phyloP scores from a whole-genome alignment of 1,140 invertebrate species.

The Drosophila truncata region DNA sequence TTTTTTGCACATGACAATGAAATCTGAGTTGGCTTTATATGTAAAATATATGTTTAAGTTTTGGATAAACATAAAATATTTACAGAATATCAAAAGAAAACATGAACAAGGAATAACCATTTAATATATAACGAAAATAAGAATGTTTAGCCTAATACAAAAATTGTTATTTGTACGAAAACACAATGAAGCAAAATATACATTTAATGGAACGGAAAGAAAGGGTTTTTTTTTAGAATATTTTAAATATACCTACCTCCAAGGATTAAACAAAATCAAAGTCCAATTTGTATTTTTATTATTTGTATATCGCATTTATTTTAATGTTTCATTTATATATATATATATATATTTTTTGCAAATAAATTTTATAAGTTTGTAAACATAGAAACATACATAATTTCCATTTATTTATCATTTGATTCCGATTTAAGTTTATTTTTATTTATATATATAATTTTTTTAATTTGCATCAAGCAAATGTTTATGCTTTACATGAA shows the following conservation, averaged over 20 bases:
- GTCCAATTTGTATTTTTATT: slow-evolving; percentile 30
- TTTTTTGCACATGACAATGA: background rate
- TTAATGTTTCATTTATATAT: slow-evolving; percentile 76
- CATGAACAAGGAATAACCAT: slow-evolving; percentile 46
- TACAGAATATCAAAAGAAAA: too few species aligned
- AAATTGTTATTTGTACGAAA: slow-evolving; percentile 69
- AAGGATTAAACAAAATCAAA: background rate
- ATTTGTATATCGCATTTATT: slow-evolving; percentile 81
- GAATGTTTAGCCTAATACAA: slow-evolving; percentile 47
- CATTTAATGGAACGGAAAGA: slow-evolving; percentile 24
- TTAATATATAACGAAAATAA: slow-evolving; percentile 44
- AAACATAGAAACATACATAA: slow-evolving; percentile 71
- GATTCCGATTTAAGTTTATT: slow-evolving; percentile 53
- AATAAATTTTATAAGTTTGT: slow-evolving; percentile 70
- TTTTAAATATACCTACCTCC: background rate
- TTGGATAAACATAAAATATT: too few species aligned
- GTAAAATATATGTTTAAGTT: too few species aligned
- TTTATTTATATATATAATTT: slow-evolving; percentile 42
- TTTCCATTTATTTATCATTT: slow-evolving; percentile 60
- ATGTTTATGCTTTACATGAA: slow-evolving; percentile 62
- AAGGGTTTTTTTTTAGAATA: background rate
- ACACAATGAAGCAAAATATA: slow-evolving; percentile 46
- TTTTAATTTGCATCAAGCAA: slow-evolving; percentile 58
- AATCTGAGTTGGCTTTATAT: background rate
- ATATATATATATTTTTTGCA: slow-evolving; percentile 67